Base-by-base conservation (phyloP, 2,797 vertebrate genomes). In the Crenuchus spilurus region DNA sequence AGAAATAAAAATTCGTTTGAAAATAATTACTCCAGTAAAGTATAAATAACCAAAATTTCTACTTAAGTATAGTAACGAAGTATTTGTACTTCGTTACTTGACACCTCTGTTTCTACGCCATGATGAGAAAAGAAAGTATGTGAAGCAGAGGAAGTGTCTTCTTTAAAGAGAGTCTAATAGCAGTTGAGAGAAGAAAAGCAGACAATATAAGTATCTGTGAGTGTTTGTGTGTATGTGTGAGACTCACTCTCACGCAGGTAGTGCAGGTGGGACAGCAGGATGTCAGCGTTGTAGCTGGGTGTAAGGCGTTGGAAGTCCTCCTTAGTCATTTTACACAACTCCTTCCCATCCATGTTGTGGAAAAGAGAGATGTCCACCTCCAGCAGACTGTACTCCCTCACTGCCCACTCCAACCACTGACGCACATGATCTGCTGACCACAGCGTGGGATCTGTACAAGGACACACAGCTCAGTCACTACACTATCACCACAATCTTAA, bases 211-310 rank as follows among this genome's bases (percentile, higher is more conserved):
- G n/a, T 5, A 14, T 60, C 0, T 58, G 30, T 61, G 30, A 30
- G 18, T 65, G 31, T 71, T 30, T 58, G 18, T 70, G 41, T n/a
- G 58, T 62, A 48, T 31, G 37, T 20, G 11, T 39, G 33, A 16
- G n/a, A 84, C 87, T 94, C 93, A 95, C 95, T 95, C 91, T 96
- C 95, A 93, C 95, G 94, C 92, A 96, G 94, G 94, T 96, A 96
- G 93, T 95, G 94, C 82, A 96, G 92, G 71, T 96, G 95, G 4
- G 95, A 96, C 71, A 95, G 91, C 20, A 96, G 93, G 82, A 96
- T 94, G 80, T 95, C 95, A 1, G 94, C 94, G 0, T 94, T 95
- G 83, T 95, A 96, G 87, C 92, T 94, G 3, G 93, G 89, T 0
- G 95, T 96, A 73, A 96, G 93, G 69, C 94, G 89, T 84, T 95